These are phyloP conservation scores for Drosophila silvestris DNA, from an alignment of 2,888 invertebrate species.

Conservation along the genomic window DNA sequence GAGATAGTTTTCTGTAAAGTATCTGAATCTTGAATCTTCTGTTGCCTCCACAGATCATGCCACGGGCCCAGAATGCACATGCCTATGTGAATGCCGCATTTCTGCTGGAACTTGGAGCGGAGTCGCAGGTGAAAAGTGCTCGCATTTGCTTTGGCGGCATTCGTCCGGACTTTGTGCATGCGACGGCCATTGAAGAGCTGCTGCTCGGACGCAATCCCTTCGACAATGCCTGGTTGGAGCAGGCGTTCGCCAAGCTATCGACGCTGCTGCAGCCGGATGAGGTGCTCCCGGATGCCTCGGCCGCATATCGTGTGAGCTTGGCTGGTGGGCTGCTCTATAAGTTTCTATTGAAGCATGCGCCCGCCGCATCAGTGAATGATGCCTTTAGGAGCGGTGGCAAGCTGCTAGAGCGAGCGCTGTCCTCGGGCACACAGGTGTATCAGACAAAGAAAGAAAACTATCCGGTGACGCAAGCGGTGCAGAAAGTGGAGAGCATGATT, in stretches of 20 bases:
- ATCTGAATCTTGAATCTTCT: not conserved
- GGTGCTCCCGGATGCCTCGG: conserved; percentile 89
- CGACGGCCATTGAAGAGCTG: conserved; percentile 87
- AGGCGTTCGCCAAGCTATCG: conserved; percentile 86
- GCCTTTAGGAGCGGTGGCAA: conserved; percentile 79
- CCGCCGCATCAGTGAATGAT: conserved; percentile 83
- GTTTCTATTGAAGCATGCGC: conserved; percentile 87
- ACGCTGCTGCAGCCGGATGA: conserved; percentile 89
- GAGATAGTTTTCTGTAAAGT: not conserved
- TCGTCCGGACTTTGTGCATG: conserved; percentile 87
- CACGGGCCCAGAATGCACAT: conserved; percentile 91
- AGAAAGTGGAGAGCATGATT: conserved; percentile 90
- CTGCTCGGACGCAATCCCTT: conserved; percentile 85
- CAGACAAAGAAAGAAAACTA: conserved; percentile 89
- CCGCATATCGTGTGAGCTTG: conserved; percentile 89
- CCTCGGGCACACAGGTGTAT: conserved; percentile 89
- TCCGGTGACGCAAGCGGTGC: conserved; percentile 91
- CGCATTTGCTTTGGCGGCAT: conserved; percentile 89
- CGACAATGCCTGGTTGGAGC: conserved; percentile 80
- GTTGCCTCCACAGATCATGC: conserved; percentile 87
- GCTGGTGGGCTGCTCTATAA: conserved; percentile 93
- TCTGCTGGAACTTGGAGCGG: conserved; percentile 87
- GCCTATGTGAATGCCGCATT: conserved; percentile 92
- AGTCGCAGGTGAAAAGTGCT: conserved; percentile 84
- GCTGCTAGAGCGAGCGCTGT: conserved; percentile 88